phyloP scores from a whole-genome alignment of 2,888 invertebrate genomes.

The Epinotia demarniana region DNA sequence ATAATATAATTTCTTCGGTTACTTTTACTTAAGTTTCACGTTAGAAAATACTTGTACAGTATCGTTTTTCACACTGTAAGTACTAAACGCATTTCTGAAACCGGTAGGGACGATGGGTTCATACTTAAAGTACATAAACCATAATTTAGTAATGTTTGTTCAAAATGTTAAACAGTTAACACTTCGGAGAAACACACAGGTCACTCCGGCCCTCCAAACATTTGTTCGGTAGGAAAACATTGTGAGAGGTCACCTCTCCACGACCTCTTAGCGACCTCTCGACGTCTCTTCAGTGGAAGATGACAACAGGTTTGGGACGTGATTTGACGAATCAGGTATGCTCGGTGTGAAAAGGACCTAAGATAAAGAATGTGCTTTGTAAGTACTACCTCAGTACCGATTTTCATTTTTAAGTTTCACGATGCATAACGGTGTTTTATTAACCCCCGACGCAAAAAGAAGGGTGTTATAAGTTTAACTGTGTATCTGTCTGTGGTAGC shows the following conservation, averaged over 20 bases:
- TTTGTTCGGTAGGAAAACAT: conserved; percentile 53
- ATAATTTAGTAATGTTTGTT: conserved; percentile 45
- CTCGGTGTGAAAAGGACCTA: conserved; percentile 6
- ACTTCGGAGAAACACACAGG: conserved; percentile 53
- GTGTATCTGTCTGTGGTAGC: too few species aligned
- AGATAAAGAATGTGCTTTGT: conserved; percentile 1
- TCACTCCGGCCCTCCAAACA: conserved; percentile 51
- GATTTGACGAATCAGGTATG: conserved; percentile 31
- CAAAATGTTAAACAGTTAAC: conserved; percentile 64
- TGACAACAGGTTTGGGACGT: conserved; percentile 49
- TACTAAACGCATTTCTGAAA: not conserved
- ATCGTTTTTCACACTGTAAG: conserved; percentile 1
- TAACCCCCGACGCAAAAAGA: too few species aligned
- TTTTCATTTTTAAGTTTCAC: not conserved
- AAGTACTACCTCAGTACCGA: not conserved
- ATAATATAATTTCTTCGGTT: too few species aligned
- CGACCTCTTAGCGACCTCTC: conserved; percentile 63
- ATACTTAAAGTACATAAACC: conserved; percentile 32
- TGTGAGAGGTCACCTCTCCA: conserved; percentile 55
- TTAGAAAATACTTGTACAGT: too few species aligned
- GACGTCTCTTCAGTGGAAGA: conserved; percentile 52
- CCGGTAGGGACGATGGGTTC: conserved; percentile 27
- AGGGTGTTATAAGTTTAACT: too few species aligned
- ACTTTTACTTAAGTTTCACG: too few species aligned
- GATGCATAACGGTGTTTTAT: conserved; percentile 1